Conservation (phyloP, 2,888 invertebrate genomes). For the Stenichneumon culpator region DNA sequence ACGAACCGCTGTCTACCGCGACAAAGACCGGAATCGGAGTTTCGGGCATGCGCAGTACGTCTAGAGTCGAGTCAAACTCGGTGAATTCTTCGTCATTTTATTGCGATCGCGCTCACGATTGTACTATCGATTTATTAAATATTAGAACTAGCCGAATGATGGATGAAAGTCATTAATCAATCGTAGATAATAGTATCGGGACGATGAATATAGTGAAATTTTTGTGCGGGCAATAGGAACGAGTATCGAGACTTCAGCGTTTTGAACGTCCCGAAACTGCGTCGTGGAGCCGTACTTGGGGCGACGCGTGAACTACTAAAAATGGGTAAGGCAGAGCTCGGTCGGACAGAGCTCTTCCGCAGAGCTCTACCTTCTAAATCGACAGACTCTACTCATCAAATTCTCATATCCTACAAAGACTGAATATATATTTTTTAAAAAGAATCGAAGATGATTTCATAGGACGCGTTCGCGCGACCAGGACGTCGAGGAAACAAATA, state of each 20-base stretch:
- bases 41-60: background rate
- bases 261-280: background rate
- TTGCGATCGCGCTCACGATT: too few relatives aligned
- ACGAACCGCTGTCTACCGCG: background rate
- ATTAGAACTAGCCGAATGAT: background rate
- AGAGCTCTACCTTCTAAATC: too few relatives aligned
- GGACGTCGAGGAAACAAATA: too few relatives aligned
- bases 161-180: too few relatives aligned
- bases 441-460: too few relatives aligned
- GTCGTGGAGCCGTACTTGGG: background rate
- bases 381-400: too few relatives aligned
- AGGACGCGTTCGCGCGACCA: too few relatives aligned
- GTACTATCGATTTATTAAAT: background rate
- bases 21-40: background rate
- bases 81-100: background rate
- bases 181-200: background rate
- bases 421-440: too few relatives aligned
- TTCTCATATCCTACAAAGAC: too few relatives aligned
- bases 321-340: background rate
- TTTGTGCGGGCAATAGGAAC: background rate
- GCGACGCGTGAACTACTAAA: background rate
- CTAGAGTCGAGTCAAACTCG: background rate
- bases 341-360: background rate
- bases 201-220: background rate
- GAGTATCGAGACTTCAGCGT: background rate